Base-by-base conservation (phyloP, 2,113 vertebrate genomes). In the Urocitellus parryii region DNA sequence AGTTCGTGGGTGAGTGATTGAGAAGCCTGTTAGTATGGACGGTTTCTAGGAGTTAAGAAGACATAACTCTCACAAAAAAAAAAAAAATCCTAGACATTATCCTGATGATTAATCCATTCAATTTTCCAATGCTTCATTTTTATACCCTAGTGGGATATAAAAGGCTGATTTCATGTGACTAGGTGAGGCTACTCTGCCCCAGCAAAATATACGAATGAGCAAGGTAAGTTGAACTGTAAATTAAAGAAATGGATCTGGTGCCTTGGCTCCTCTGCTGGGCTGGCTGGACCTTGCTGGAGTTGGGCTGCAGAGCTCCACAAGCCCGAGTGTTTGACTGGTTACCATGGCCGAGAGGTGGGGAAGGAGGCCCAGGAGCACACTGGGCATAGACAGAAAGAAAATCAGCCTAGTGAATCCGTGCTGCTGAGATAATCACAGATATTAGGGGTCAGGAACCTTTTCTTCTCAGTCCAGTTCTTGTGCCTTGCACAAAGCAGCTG, bases 181-280 rank as follows among this genome's bases (percentile, higher is more conserved):
- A 22, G 61, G n/a, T 84, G 53, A 74, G 42, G 63, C 34, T 94
- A 76, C 63, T 95, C 65, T 74, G 48, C 58, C 39, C 77, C 24
- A 63, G 48, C 11, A 68, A 77, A 94, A 93, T 61, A 82, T 2
- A 67, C 51, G 92, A 22, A 91, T 11, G 78, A 85, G 42, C 29
- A 80, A 93, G 22, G 63, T 79, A 76, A 88, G 11, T 56, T 87
- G 80, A 84, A 78, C 56, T 29, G 3, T 68, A 90, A 94, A 97
- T 45, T 90, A 53, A 29, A 56, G 56, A 42, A 91, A 92, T 56
- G 34, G 61, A 76, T 22, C 67, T 90, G 32, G 25, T 73, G 2
- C 27, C 25, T 68, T 89, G 39, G 74, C 22, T 84, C 82, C 86
- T 82, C 68, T 77, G 8, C 61, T 34, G 74, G 39, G 42, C 24